Conservation (phyloP, 37 sponge, comb jelly and placozoan genomes). For the Oscarella lobularis region DNA sequence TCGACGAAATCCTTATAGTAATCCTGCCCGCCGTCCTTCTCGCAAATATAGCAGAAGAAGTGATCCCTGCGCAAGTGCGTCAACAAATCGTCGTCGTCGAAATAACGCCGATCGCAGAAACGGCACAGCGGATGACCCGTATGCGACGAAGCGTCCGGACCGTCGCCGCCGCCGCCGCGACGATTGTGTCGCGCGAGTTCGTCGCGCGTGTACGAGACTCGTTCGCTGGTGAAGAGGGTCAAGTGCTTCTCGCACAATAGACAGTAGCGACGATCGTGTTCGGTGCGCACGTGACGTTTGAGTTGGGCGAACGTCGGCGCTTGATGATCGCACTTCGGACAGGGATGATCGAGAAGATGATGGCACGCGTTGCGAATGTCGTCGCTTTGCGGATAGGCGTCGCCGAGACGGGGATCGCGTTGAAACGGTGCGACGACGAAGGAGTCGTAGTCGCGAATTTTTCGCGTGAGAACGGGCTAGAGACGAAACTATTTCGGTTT, state of each 20-base stretch:
- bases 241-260: conserved; percentile 53
- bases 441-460: too few species aligned
- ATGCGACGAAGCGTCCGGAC: conserved; percentile 33
- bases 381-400: background rate
- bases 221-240: conserved; percentile 66
- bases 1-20: conserved; percentile 36
- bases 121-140: conserved; percentile 81
- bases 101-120: conserved; percentile 71
- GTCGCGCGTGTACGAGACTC: conserved; percentile 41
- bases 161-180: conserved; percentile 34
- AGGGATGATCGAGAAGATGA: conserved; percentile 11
- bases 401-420: too few species aligned
- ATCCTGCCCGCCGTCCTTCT: conserved; percentile 55
- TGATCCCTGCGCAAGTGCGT: conserved; percentile 63
- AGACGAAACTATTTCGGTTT: too few species aligned
- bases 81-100: conserved; percentile 72
- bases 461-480: too few species aligned
- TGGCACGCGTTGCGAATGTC: background rate
- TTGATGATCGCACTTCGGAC: conserved; percentile 3
- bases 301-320: conserved; percentile 23
- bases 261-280: conserved; percentile 52
- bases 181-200: conserved; percentile 45
- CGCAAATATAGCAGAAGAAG: conserved; percentile 90
- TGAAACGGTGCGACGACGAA: too few species aligned
- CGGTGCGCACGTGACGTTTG: conserved; percentile 37